Conservation (phyloP, 2,113 vertebrate species). For the Calidris pygmaea region DNA sequence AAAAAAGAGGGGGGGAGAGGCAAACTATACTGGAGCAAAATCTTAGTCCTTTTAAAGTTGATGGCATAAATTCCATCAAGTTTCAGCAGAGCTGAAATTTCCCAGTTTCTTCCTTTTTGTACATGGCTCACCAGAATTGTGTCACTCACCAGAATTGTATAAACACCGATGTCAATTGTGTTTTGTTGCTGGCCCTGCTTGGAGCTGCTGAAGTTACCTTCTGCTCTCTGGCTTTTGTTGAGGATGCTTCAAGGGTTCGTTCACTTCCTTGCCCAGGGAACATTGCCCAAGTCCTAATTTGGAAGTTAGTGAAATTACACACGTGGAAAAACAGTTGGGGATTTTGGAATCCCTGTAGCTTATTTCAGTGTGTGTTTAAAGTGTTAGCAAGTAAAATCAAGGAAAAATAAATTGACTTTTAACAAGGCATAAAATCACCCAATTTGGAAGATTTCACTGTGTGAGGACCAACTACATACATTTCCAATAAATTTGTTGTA, state of each 20-base stretch:
- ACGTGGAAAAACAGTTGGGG: background rate
- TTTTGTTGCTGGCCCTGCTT: background rate
- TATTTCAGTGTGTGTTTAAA: background rate
- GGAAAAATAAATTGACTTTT: background rate
- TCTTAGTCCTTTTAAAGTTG: background rate
- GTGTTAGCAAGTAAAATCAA: background rate
- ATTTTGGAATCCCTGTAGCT: background rate
- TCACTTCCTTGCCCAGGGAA: background rate
- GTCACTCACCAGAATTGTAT: background rate
- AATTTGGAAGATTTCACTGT: background rate
- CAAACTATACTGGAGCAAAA: background rate
- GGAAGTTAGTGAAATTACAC: background rate
- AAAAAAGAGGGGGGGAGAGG: too few species aligned
- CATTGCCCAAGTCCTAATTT: background rate
- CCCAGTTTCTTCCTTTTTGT: background rate
- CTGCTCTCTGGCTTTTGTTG: background rate
- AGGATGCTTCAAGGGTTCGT: background rate
- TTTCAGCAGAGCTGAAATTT: background rate
- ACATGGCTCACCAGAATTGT: background rate
- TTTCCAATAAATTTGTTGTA: background rate
- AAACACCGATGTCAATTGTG: background rate
- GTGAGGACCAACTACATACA: fast-evolving
- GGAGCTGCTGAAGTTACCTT: background rate
- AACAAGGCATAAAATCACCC: background rate
- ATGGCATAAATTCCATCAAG: background rate